Evolutionary conservation across 2,113 vertebrate species (phyloP).

Genomic region (Vidua chalybeata): DNA sequence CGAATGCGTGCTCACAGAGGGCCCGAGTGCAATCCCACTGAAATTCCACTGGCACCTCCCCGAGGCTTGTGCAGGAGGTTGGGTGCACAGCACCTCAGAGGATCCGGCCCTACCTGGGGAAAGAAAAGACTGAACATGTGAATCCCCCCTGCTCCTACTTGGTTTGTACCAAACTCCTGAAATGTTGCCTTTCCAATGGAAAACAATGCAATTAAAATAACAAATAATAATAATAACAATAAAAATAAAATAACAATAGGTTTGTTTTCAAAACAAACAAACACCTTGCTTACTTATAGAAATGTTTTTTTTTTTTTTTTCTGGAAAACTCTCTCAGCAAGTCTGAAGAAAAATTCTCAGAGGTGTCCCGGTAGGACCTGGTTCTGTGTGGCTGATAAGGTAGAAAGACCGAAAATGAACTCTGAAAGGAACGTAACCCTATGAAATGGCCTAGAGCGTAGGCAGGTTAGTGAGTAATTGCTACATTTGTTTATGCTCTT

Average conservation of each 20-base stretch:
- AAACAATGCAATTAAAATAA: constrained; percentile 68
- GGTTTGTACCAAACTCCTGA: constrained; percentile 77
- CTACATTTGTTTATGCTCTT: constrained; percentile 88
- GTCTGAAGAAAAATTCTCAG: constrained; percentile 77
- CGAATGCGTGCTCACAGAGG: not conserved
- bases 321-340: constrained; percentile 75
- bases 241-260: constrained; percentile 68
- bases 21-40: not conserved
- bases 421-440: constrained; percentile 77
- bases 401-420: constrained; percentile 75
- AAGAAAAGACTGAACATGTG: constrained; percentile 44
- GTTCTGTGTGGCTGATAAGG: constrained; percentile 75
- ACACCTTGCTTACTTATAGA: constrained; percentile 71
- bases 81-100: constrained; percentile 58
- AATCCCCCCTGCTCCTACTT: constrained; percentile 18
- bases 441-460: constrained; percentile 76
- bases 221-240: constrained; percentile 65
- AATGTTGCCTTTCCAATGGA: constrained; percentile 68
- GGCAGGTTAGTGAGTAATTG: constrained; percentile 90
- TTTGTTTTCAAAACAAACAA: constrained; percentile 65
- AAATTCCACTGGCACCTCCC: not conserved
- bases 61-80: not conserved
- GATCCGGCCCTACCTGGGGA: constrained; percentile 55
- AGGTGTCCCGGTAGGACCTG: constrained; percentile 74
- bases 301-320: constrained; percentile 58